Conservation (phyloP, 2,113 vertebrate species). For the Felis catus region F.catus_Fca126_mat1.0 CM031415.1:57315501-57316000, state of each 20-base stretch:
- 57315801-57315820: not conserved
- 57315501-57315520: not conserved
- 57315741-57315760: not conserved
- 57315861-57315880: not conserved
- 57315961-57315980: conserved; percentile 49
- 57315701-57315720: not conserved
- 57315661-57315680: not conserved
- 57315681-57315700: not conserved
- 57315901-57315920: conserved; percentile 30
- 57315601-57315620: not conserved
- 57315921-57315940: conserved; percentile 7
- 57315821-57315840: not conserved
- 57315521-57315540: not conserved
- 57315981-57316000: conserved; percentile 10
- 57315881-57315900: not conserved
- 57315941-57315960: conserved; percentile 31
- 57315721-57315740: not conserved
- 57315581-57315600: not conserved
- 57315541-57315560: not conserved
- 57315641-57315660: not conserved
- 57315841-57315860: conserved; percentile 5
- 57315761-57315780: not conserved
- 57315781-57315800: not conserved
- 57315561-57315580: not conserved
- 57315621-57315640: not conserved